A percentile compares a stretch with the other conserved stretches of the same genome.
phyloP scores from a whole-genome alignment of 2,888 invertebrate genomes.

The Phanerotoma sp. region DNA sequence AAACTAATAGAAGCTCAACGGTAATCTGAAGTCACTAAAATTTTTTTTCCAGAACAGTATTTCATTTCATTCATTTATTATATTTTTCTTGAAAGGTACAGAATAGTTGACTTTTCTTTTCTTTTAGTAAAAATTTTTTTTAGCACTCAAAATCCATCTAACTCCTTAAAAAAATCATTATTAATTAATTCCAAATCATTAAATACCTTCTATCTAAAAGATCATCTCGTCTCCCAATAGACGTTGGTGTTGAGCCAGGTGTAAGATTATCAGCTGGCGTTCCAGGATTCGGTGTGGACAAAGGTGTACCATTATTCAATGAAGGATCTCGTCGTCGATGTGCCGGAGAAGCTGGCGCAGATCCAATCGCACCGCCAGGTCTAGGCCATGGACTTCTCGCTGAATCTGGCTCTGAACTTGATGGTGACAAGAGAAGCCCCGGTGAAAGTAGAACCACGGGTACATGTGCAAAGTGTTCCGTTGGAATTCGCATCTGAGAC shows the following conservation, averaged over 20 bases:
- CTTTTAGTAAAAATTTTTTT: too few relatives aligned
- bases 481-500: conserved; percentile 88
- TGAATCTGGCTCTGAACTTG: conserved; percentile 61
- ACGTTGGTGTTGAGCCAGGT: conserved; percentile 43
- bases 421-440: conserved; percentile 76
- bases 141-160: too few relatives aligned
- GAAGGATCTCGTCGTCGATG: conserved; percentile 57
- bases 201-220: conserved; percentile 43
- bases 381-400: conserved; percentile 52
- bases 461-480: conserved; percentile 92
- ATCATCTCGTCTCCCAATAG: conserved; percentile 40
- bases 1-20: too few relatives aligned
- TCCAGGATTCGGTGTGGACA: conserved; percentile 44
- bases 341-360: conserved; percentile 55
- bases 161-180: too few relatives aligned
- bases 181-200: too few relatives aligned
- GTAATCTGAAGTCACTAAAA: too few relatives aligned
- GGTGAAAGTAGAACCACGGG: conserved; percentile 90
- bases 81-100: too few relatives aligned
- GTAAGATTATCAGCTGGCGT: conserved; percentile 46
- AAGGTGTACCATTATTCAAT: conserved; percentile 51
- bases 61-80: too few relatives aligned
- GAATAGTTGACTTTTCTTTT: too few relatives aligned
- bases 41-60: too few relatives aligned
- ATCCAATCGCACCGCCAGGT: conserved; percentile 48